Conservation (phyloP, 2,797 vertebrate species). For the Falco columbarius region DNA sequence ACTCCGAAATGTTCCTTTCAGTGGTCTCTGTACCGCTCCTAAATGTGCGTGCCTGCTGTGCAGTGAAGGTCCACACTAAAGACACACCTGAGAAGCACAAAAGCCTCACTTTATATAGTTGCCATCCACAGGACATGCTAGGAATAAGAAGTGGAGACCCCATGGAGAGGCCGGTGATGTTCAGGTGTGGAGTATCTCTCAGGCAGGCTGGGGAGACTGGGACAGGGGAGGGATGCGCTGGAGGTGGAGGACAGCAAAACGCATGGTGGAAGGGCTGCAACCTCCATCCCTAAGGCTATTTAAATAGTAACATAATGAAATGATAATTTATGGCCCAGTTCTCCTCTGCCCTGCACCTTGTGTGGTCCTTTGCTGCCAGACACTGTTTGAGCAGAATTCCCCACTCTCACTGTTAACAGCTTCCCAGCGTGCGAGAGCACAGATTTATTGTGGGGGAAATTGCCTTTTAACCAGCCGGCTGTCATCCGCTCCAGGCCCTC, state of each 20-base stretch:
- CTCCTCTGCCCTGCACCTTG: not conserved
- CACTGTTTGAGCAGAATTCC: not conserved
- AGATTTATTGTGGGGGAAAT: conserved; percentile 14
- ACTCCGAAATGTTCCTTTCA: not conserved
- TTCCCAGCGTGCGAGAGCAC: not conserved
- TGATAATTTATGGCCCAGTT: not conserved
- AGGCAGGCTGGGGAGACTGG: not conserved
- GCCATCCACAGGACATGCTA: not conserved
- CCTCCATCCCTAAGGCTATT: not conserved
- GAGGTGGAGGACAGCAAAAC: not conserved
- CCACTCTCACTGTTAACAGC: not conserved
- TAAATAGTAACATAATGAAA: not conserved
- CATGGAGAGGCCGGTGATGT: not conserved
- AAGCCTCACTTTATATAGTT: not conserved
- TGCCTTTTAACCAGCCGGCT: not conserved
- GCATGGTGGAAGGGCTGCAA: not conserved
- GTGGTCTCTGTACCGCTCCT: not conserved
- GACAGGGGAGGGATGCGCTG: not conserved
- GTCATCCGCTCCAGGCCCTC: not conserved
- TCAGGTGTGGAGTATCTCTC: not conserved
- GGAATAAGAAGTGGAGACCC: not conserved
- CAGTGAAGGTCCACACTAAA: not conserved
- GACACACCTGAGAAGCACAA: not conserved
- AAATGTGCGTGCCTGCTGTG: not conserved
- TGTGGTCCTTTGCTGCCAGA: conserved; percentile 38